phyloP scores from a whole-genome alignment of 2,113 vertebrate species.

The Petrocephalus zakoni region DNA sequence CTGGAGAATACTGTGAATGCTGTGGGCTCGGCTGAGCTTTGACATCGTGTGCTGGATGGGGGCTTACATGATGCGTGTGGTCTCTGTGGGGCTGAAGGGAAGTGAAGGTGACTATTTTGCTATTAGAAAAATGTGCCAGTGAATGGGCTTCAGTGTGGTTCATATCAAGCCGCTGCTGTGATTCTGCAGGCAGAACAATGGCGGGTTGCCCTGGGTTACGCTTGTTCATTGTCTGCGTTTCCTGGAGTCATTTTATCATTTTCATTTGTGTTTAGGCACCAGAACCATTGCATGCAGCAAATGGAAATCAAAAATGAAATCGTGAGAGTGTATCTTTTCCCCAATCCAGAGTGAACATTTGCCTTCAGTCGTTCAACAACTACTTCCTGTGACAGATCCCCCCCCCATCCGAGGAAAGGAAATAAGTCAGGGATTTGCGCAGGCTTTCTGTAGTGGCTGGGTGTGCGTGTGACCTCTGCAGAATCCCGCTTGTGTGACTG shows the following conservation, averaged over 20 bases:
- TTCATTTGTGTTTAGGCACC: not conserved
- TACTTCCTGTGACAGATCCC: conserved; percentile 23
- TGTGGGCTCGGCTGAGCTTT: conserved; percentile 15
- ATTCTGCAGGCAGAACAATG: not conserved
- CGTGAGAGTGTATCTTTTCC: not conserved
- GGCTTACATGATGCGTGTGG: not conserved
- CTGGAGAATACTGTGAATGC: conserved; percentile 21
- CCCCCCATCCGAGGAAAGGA: not conserved
- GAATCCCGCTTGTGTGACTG: not conserved
- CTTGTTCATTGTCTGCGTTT: conserved; percentile 18
- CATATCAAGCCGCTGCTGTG: not conserved
- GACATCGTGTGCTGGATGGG: not conserved
- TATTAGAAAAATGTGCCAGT: not conserved
- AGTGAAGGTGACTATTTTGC: not conserved
- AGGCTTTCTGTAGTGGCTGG: not conserved
- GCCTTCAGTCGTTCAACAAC: conserved; percentile 1
- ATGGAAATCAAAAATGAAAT: conserved; percentile 4
- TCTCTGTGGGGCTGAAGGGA: conserved; percentile 6
- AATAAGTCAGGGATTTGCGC: not conserved
- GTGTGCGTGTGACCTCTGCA: not conserved
- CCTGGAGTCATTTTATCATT: conserved; percentile 7
- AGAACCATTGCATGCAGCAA: not conserved
- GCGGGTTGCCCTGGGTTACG: not conserved
- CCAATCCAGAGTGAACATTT: conserved; percentile 16
- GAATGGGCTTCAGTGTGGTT: not conserved